Percentiles rank a stretch among this genome's conserved stretches.
Evolutionary conservation across 2,888 invertebrate species (phyloP).

Genomic region (Epicampocera succincta): DNA sequence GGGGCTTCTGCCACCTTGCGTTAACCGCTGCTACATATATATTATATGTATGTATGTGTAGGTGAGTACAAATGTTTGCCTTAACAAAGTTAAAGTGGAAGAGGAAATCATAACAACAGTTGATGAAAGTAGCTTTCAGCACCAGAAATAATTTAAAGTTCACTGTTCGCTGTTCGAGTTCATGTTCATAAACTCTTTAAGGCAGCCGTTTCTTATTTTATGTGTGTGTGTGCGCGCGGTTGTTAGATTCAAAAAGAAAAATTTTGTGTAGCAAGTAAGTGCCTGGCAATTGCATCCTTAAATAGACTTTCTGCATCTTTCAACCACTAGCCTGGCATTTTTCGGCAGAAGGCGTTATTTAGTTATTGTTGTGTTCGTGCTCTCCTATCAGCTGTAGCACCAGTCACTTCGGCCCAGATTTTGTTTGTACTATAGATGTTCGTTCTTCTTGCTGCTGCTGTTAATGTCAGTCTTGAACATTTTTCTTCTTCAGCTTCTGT

Average conservation of each 20-base stretch:
- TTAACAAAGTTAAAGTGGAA: constrained; percentile 41
- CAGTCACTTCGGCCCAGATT: background rate
- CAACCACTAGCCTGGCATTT: constrained; percentile 45
- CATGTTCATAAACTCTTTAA: constrained; percentile 12
- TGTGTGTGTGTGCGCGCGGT: background rate
- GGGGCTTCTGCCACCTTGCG: background rate
- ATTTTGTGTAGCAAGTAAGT: constrained; percentile 52
- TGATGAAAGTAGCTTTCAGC: constrained; percentile 59
- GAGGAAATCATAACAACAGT: constrained; percentile 29
- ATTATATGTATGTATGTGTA: background rate
- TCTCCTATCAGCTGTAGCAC: constrained; percentile 21
- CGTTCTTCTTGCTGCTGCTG: constrained; percentile 13
- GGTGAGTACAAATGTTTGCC: background rate
- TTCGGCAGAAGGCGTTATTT: constrained; percentile 59
- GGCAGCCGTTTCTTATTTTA: background rate
- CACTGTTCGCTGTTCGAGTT: background rate
- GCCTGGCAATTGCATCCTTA: constrained; percentile 55
- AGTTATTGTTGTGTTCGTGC: constrained; percentile 21
- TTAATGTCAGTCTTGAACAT: constrained; percentile 34
- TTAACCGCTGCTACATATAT: background rate
- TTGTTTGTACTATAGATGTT: constrained; percentile 1
- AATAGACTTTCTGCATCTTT: constrained; percentile 60
- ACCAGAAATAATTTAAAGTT: constrained; percentile 37
- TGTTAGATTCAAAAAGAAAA: constrained; percentile 13
- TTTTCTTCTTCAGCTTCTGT: constrained; percentile 58